phyloP scores from a whole-genome alignment of 1,140 invertebrate genomes.

The Platyscapa corneri region DNA sequence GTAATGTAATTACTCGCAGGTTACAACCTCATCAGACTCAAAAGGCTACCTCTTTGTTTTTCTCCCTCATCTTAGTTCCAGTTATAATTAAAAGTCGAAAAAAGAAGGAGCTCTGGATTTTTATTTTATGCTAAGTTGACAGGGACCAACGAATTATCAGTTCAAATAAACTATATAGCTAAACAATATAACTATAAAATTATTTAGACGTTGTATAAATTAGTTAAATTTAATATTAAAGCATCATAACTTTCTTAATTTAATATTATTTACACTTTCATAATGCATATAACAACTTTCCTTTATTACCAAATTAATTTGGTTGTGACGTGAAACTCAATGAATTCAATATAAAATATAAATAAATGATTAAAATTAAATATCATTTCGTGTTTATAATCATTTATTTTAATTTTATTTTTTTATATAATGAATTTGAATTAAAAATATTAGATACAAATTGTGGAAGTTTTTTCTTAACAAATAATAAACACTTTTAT shows the following conservation, averaged over 20 bases:
- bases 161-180: background rate
- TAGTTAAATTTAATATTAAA: background rate
- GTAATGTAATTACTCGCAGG: conserved; percentile 44
- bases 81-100: conserved; percentile 41
- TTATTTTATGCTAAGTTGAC: conserved; percentile 34
- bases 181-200: background rate
- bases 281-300: too few relatives aligned
- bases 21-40: conserved; percentile 39
- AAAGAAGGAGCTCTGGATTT: conserved; percentile 25
- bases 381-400: too few relatives aligned
- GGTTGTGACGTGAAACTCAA: too few relatives aligned
- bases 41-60: conserved; percentile 8
- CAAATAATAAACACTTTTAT: too few relatives aligned
- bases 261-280: background rate
- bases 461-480: too few relatives aligned
- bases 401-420: too few relatives aligned
- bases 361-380: too few relatives aligned
- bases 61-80: background rate
- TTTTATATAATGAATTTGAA: too few relatives aligned
- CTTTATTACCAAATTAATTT: too few relatives aligned
- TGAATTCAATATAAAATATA: too few relatives aligned
- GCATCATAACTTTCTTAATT: background rate
- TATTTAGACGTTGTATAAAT: background rate
- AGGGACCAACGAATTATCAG: conserved; percentile 10
- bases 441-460: too few relatives aligned